Evolutionary conservation across 2,888 invertebrate species (phyloP), one percentile per base, ranked within the genome.

Genomic region (Coleophora flavipennella): DNA sequence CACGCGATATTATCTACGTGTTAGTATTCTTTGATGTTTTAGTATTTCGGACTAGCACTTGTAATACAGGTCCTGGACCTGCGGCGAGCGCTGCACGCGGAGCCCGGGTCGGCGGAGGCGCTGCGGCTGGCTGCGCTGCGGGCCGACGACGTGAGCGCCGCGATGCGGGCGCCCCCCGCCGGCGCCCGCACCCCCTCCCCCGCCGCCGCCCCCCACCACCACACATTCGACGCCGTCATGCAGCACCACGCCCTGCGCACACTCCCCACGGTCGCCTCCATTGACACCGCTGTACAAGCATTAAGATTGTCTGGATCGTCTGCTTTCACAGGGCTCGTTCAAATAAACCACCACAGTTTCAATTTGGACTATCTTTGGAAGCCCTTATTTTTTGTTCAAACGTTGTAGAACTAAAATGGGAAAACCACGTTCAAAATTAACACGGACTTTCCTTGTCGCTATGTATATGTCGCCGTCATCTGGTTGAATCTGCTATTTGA

Each of bases 21-120:
- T 20, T 20, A 3, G 20, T 20, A 20, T 20, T 6, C 20, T 29
- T 27, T 11, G 35, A 12, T 33, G 10, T 10, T 29, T n/a, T 28
- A 13, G 34, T 41, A 32, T 20, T 20, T 20, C 20, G 20, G 49
- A 46, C 47, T 50, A 51, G 50, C 56, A 43, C 72, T 52, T 56
- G 54, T 65, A 68, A 62, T 60, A 83, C 72, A 92, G 92, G 92
- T 92, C 85, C 88, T 91, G 88, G 92, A 92, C 86, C 87, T 92
- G 75, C 90, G 91, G 84, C 89, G 91, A 77, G 91, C 91, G 69
- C 90, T 92, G 79, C 92, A 92, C 84, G 92, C 92, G 55, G 90
- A 90, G 78, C 89, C 89, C 38, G 85, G 85, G 48, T 83, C 85
- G 52, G 83, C 84, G 61, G 84, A 84, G 72, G 84, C 76, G 75